A percentile compares a stretch with the other conserved stretches of the same genome.
Evolutionary conservation across 1,140 invertebrate genomes (phyloP).

Genomic region (Pogonomyrmex barbatus): DNA sequence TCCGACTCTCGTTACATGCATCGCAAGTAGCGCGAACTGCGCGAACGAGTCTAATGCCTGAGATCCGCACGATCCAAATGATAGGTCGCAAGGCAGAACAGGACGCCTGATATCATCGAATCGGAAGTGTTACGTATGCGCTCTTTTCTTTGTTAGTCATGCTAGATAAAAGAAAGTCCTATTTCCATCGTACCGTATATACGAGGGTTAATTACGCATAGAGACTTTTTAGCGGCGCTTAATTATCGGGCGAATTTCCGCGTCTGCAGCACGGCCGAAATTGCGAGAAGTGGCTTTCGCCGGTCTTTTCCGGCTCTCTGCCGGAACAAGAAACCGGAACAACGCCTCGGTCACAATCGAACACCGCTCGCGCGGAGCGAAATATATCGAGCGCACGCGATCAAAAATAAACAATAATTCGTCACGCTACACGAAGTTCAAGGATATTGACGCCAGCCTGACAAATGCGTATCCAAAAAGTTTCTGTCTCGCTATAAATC

Average conservation of each 20-base stretch:
- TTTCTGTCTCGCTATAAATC: slow-evolving; percentile 4
- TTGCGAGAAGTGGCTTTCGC: slow-evolving; percentile 31
- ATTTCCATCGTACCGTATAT: slow-evolving; percentile 32
- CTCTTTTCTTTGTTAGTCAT: slow-evolving; percentile 46
- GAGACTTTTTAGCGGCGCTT: slow-evolving; percentile 42
- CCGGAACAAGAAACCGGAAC: slow-evolving; percentile 51
- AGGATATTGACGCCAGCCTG: slow-evolving; percentile 26
- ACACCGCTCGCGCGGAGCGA: not conserved
- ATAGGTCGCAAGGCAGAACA: slow-evolving; percentile 31
- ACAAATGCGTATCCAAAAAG: not conserved
- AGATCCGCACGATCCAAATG: not conserved
- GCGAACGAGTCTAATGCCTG: slow-evolving; percentile 22
- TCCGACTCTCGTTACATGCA: slow-evolving; percentile 26
- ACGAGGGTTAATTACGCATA: slow-evolving; percentile 55
- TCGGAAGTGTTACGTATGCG: slow-evolving; percentile 63
- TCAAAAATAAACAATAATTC: not conserved
- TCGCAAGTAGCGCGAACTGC: not conserved
- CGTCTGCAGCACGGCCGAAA: slow-evolving; percentile 22
- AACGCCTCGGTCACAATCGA: not conserved
- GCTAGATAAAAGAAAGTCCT: slow-evolving; percentile 63
- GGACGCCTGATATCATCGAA: slow-evolving; percentile 23
- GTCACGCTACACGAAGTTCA: slow-evolving; percentile 44
- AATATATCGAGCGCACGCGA: not conserved
- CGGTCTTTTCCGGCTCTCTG: slow-evolving; percentile 38
- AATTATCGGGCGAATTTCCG: slow-evolving; percentile 69